Conservation (phyloP, 2,797 vertebrate genomes). For the Arctocebus calabarensis region DNA sequence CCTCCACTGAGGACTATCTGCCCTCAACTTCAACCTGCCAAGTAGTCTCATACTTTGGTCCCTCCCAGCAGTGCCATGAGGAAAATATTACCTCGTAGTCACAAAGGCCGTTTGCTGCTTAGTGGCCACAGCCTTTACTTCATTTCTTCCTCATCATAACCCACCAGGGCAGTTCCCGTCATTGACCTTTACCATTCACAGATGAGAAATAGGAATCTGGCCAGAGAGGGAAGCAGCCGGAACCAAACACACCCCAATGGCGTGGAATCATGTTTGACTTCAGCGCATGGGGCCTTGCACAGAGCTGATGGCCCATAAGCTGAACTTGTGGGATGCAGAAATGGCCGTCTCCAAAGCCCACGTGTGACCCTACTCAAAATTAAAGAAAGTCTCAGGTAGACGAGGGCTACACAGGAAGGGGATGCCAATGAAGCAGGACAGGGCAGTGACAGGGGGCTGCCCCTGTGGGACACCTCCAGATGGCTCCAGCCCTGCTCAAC, state of each 20-base stretch:
- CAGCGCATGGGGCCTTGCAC: rapidly evolving
- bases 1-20: not conserved
- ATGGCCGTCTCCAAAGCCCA: not conserved
- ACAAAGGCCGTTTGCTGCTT: not conserved
- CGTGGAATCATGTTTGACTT: not conserved
- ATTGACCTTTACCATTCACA: conserved; percentile 13
- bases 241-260: not conserved
- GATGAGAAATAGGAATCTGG: not conserved
- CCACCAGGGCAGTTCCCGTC: not conserved
- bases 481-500: not conserved
- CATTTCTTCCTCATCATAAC: not conserved
- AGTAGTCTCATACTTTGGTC: not conserved
- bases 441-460: not conserved
- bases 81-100: not conserved
- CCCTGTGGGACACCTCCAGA: not conserved
- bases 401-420: rapidly evolving
- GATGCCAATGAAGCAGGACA: rapidly evolving
- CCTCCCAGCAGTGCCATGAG: not conserved
- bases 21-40: not conserved
- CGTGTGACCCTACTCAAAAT: not conserved
- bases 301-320: not conserved
- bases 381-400: not conserved
- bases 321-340: not conserved
- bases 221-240: not conserved
- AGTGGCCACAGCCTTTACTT: not conserved